phyloP scores from a whole-genome alignment of 92 coral and sea anemone genomes.

The Phenganax marumi region DNA sequence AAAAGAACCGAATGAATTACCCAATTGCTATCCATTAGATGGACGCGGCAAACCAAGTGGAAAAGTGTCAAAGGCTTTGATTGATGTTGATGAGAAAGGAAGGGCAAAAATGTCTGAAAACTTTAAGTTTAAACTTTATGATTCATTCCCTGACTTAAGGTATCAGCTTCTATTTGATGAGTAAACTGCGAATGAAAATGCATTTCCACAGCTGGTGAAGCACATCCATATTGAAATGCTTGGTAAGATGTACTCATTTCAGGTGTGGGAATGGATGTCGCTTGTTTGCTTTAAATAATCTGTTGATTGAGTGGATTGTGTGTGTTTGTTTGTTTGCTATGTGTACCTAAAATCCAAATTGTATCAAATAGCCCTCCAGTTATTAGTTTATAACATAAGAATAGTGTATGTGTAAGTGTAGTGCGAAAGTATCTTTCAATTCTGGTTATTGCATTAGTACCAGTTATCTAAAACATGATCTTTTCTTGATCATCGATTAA shows the following conservation, averaged over 20 bases:
- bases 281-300: no score
- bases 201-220: neutral
- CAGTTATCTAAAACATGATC: neutral
- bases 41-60: constrained; percentile 23
- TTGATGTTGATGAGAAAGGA: constrained; percentile 29
- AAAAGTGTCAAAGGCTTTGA: constrained; percentile 16
- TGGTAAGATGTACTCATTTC: no score
- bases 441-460: no score
- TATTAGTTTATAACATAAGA: neutral
- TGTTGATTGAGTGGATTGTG: no score
- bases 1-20: neutral
- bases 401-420: neutral
- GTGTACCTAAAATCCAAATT: no score
- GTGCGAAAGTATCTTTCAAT: neutral
- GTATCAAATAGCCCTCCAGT: no score
- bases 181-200: neutral
- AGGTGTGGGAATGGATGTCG: no score
- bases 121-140: constrained; percentile 23
- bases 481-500: constrained; percentile 10
- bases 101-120: constrained; percentile 3
- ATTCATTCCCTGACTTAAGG: constrained; percentile 23
- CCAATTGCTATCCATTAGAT: constrained; percentile 19
- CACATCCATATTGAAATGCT: neutral
- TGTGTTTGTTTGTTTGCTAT: no score
- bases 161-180: constrained; percentile 17